Base-by-base conservation (phyloP, 1,140 invertebrate species). In the Manduca sexta region DNA sequence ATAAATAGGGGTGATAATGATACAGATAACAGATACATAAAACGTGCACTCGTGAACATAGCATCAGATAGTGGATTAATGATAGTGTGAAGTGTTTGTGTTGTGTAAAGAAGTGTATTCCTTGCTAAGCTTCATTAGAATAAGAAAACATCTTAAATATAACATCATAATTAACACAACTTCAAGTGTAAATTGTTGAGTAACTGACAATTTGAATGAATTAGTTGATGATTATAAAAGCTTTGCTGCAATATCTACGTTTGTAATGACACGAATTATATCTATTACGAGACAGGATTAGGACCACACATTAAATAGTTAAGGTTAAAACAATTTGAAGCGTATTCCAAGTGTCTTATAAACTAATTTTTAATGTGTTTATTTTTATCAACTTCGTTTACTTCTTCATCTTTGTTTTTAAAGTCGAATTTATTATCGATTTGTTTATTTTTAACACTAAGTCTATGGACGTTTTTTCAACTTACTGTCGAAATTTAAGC, bases 401-500 rank as follows among this genome's bases (percentile, higher is more conserved):
- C 21, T 26, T 26, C 21, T 8, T 5, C 21, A 8, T 26, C 21
- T 26, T 8, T 26, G 21, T 26, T 26, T 26, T 5, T 26, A 5
- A 5, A 26, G 8, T 8, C 4, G 1, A 3, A 3, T 5, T 26
- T 5, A 5, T 26, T 26, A 26, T 26, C 4, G 21, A 5, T 26
- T 26, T 26, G 8, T 26, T 1, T 26, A 26, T 26, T 26, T 26
- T 5, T 26, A 26, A 5, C 8, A 26, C 8, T 5, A 26, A 26
- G 0, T 26, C 8, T 26, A 26, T 3, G 21, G 4, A 5, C 21
- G 8, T 2, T 5, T 3, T 26, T 26, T 26, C 4, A 13, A 95
- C 95, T 97, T 92, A 97, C 96, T 97, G 90, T 98, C 97, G 89
- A 98, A 98, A 88, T 98, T 98, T 45, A 98, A 91, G 84, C 95